Conservation (phyloP, 2,888 invertebrate species). For the Mesorhabditis spiculigera region DNA sequence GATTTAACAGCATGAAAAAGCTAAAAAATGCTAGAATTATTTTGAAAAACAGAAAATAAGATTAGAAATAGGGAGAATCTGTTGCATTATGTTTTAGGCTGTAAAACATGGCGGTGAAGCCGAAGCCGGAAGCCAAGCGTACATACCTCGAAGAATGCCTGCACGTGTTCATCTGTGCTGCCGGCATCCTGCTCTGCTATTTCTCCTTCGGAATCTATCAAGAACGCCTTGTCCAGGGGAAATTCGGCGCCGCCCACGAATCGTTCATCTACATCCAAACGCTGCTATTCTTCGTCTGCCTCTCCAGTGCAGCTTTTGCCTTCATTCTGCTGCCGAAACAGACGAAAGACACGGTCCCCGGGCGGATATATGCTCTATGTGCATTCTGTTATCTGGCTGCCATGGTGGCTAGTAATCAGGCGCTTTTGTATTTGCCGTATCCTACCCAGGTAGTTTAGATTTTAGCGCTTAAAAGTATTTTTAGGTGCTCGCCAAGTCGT, state of each 20-base stretch:
- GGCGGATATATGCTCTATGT: constrained; percentile 63
- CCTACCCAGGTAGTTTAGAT: constrained; percentile 98
- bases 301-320: constrained; percentile 82
- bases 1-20: too few species aligned
- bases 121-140: background rate
- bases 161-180: constrained; percentile 75
- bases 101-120: too few species aligned
- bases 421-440: constrained; percentile 90
- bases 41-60: too few species aligned
- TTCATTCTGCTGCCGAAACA: constrained; percentile 59
- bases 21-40: too few species aligned
- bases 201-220: constrained; percentile 88
- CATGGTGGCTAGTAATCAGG: constrained; percentile 94
- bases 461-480: too few species aligned
- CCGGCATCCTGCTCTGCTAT: constrained; percentile 87
- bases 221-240: constrained; percentile 87
- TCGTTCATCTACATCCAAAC: constrained; percentile 81
- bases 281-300: constrained; percentile 83
- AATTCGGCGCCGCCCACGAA: constrained; percentile 73
- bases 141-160: constrained; percentile 7
- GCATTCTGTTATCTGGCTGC: constrained; percentile 85
- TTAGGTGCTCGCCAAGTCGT: constrained; percentile 88
- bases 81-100: too few species aligned
- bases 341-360: constrained; percentile 29
- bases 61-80: too few species aligned